phyloP scores from a whole-genome alignment of 2,113 vertebrate species.

The Motacilla tschutschensis region DNA sequence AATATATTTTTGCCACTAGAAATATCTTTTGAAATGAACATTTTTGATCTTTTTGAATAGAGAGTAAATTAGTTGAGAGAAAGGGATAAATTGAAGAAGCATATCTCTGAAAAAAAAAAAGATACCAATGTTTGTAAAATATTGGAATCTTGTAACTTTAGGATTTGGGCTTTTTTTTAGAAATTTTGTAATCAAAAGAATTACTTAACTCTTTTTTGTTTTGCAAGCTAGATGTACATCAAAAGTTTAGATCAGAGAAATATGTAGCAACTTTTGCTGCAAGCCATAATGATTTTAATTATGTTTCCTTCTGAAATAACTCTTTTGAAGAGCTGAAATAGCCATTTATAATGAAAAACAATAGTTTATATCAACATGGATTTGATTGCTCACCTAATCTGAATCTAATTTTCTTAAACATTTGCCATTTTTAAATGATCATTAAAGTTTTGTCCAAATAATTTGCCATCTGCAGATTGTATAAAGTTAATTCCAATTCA shows the following conservation, averaged over 20 bases:
- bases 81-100: background rate
- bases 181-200: background rate
- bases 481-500: background rate
- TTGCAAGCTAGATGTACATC: background rate
- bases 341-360: background rate
- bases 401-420: background rate
- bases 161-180: background rate
- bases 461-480: background rate
- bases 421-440: background rate
- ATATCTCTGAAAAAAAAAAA: background rate
- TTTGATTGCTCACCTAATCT: background rate
- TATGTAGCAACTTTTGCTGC: background rate
- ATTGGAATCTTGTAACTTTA: background rate
- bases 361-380: background rate
- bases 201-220: background rate
- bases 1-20: background rate
- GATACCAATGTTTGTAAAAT: background rate
- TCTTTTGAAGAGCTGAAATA: background rate
- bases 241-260: background rate
- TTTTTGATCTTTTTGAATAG: background rate
- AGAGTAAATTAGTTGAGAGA: background rate
- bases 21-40: background rate
- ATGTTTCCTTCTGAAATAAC: background rate
- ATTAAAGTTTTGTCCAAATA: background rate
- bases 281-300: background rate